Percentiles rank a stretch among this genome's conserved stretches.
phyloP scores from a whole-genome alignment of 1,140 invertebrate species.

The Euura saliciscinereae region DNA sequence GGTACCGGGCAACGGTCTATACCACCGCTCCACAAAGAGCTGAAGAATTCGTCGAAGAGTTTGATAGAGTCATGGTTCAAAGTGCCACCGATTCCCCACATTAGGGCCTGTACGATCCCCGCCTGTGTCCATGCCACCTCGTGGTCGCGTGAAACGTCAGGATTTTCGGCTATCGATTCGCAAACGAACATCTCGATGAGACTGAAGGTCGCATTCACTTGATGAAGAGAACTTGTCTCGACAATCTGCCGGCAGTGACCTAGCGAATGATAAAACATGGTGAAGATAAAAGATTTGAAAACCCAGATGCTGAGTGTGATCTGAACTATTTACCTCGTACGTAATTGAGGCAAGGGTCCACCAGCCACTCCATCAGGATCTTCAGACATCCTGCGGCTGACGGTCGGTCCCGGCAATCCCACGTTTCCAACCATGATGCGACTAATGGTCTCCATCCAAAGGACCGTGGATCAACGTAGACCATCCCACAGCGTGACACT shows the following conservation, averaged over 20 bases:
- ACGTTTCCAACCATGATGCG: conserved; percentile 58
- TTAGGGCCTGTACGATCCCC: conserved; percentile 64
- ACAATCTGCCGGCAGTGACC: conserved; percentile 55
- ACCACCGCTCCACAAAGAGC: conserved; percentile 48
- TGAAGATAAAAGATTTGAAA: no score
- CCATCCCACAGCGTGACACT: conserved; percentile 71
- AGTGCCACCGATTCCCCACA: conserved; percentile 68
- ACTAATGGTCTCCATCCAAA: conserved; percentile 54
- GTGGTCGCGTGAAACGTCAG: conserved; percentile 39
- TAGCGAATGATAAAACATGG: background rate
- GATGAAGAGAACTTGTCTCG: conserved; percentile 58
- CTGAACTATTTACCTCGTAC: conserved; percentile 29
- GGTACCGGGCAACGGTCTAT: conserved; percentile 59
- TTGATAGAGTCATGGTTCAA: conserved; percentile 59
- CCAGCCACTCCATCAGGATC: conserved; percentile 65
- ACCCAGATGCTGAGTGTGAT: no score
- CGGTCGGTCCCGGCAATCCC: conserved; percentile 35
- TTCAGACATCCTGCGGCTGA: conserved; percentile 43
- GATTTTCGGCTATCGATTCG: conserved; percentile 47
- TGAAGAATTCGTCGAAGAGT: conserved; percentile 66
- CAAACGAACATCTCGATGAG: conserved; percentile 64
- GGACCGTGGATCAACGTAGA: conserved; percentile 65
- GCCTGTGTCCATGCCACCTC: conserved; percentile 60
- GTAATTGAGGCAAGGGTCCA: conserved; percentile 58
- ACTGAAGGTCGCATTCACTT: conserved; percentile 58